Evolutionary conservation across 2,888 invertebrate species (phyloP).

Genomic region (Trissoscelio sp.): DNA sequence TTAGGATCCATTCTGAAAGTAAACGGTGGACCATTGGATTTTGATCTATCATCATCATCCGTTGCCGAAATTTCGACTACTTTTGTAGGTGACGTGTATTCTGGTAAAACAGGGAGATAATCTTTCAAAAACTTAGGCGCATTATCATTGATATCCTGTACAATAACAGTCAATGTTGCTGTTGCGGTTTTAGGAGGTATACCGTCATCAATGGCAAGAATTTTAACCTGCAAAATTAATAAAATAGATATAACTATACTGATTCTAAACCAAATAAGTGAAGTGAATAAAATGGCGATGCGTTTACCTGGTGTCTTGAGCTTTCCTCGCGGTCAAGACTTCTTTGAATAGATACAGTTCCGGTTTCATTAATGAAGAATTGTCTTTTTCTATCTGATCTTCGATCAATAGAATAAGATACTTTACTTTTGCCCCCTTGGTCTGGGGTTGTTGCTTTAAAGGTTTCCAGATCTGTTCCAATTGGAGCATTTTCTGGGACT

Average conservation of each 20-base stretch:
- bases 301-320: conserved; percentile 91
- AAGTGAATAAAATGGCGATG: background rate
- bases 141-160: conserved; percentile 97
- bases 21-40: conserved; percentile 98
- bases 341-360: conserved; percentile 96
- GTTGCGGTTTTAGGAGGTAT: conserved; percentile 97
- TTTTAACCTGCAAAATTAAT: conserved; percentile 88
- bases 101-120: conserved; percentile 95
- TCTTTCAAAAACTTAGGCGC: conserved; percentile 96
- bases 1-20: conserved; percentile 96
- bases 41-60: conserved; percentile 96
- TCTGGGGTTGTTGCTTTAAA: conserved; percentile 98
- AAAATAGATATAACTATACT: too few relatives aligned
- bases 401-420: conserved; percentile 95
- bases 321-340: conserved; percentile 97
- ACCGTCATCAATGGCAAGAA: conserved; percentile 97
- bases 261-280: too few relatives aligned
- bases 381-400: conserved; percentile 96
- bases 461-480: conserved; percentile 95
- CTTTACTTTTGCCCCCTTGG: conserved; percentile 96
- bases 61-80: conserved; percentile 97
- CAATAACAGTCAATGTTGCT: conserved; percentile 96
- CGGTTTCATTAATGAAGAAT: conserved; percentile 97
- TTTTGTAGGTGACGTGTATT: conserved; percentile 95
- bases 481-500: conserved; percentile 95